A percentile compares a stretch with the other conserved stretches of the same genome.
Evolutionary conservation across 2,888 invertebrate genomes (phyloP).

Genomic region (Icerya purchasi): DNA sequence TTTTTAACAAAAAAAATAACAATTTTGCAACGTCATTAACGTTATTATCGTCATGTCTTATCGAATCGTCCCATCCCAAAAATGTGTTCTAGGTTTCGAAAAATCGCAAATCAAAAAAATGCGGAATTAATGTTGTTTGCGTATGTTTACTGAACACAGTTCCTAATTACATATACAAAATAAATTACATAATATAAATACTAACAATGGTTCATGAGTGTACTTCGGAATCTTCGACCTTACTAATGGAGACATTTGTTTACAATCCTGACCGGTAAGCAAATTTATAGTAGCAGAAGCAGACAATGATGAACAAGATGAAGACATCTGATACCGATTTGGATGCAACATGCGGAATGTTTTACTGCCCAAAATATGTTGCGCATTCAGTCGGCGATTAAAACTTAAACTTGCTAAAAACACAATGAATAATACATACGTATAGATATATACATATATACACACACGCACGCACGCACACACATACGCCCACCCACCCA

Average conservation of each 20-base stretch:
- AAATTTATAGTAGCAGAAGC: conserved; percentile 17
- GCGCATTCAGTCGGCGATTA: conserved; percentile 1
- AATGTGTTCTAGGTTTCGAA: too few species aligned
- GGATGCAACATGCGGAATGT: conserved; percentile 41
- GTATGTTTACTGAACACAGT: too few species aligned
- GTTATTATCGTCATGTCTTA: too few species aligned
- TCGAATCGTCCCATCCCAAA: too few species aligned
- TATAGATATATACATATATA: too few species aligned
- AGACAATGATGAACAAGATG: conserved; percentile 13
- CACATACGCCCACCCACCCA: too few species aligned
- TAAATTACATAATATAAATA: background rate
- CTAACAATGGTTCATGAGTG: conserved; percentile 14
- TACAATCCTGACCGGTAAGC: conserved; percentile 17
- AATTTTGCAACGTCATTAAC: too few species aligned
- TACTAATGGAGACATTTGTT: conserved; percentile 18
- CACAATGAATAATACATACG: background rate
- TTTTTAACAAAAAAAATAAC: too few species aligned
- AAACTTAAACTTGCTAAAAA: conserved; percentile 9
- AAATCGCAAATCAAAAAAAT: too few species aligned
- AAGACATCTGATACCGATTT: conserved; percentile 24
- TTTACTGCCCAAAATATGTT: conserved; percentile 52
- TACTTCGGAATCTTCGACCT: conserved; percentile 15
- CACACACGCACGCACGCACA: too few species aligned
- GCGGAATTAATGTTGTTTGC: too few species aligned
- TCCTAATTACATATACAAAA: too few species aligned